These are phyloP conservation scores for Hydrotaea cyrtoneurina DNA, from an alignment of 2,888 invertebrate genomes.

Conservation along the genomic window DNA sequence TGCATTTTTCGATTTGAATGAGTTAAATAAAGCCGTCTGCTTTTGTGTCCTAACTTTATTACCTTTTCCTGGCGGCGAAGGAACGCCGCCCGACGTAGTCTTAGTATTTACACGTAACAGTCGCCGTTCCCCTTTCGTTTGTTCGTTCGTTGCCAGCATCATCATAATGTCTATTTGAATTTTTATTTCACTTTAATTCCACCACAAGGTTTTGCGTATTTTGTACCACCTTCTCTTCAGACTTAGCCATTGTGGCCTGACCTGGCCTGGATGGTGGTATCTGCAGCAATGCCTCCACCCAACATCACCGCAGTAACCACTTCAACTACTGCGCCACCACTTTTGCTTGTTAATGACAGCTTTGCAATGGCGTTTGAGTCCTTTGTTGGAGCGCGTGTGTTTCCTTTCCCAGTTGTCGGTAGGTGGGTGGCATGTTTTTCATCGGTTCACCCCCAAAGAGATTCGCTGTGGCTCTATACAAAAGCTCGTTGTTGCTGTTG, in stretches of 20 bases:
- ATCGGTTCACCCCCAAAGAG: not conserved
- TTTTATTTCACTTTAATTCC: conserved; percentile 55
- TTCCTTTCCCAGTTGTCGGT: conserved; percentile 18
- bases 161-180: conserved; percentile 51
- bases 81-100: conserved; percentile 23
- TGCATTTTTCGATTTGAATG: conserved; percentile 16
- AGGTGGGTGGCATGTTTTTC: conserved; percentile 26
- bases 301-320: not conserved
- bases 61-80: conserved; percentile 34
- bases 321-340: conserved; percentile 10
- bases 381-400: conserved; percentile 22
- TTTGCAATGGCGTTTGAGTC: conserved; percentile 46
- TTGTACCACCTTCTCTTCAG: not conserved
- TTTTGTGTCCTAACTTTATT: conserved; percentile 43
- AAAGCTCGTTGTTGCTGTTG: conserved; percentile 37
- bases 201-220: conserved; percentile 49
- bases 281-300: conserved; percentile 35
- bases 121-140: not conserved
- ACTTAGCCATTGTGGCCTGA: not conserved
- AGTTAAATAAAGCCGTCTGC: conserved; percentile 42
- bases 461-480: conserved; percentile 9
- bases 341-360: conserved; percentile 58
- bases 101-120: not conserved
- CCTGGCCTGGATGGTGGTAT: conserved; percentile 45
- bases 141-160: conserved; percentile 2